phyloP scores from a whole-genome alignment of 1,140 invertebrate genomes.

The Cyclina sinensis region DNA sequence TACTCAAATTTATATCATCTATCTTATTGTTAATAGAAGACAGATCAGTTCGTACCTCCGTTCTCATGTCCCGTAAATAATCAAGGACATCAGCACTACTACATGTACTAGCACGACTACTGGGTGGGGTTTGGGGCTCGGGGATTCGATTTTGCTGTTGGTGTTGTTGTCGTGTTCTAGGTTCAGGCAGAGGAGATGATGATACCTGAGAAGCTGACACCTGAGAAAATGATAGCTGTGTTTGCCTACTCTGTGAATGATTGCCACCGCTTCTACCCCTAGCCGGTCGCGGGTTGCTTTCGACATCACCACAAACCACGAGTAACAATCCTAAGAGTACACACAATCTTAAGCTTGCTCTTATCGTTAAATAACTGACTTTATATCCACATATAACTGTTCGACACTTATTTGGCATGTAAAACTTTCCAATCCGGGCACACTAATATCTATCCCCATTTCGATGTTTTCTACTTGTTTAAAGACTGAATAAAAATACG shows the following conservation, averaged over 20 bases:
- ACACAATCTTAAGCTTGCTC: conserved; percentile 32
- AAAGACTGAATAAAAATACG: no score
- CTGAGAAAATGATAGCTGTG: conserved; percentile 38
- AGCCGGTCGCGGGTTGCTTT: conserved; percentile 12
- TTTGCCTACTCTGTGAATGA: neutral
- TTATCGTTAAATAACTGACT: conserved; percentile 26
- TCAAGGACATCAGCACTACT: neutral
- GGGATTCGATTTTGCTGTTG: no score
- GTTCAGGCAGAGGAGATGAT: neutral
- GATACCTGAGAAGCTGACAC: neutral
- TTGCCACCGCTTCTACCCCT: neutral
- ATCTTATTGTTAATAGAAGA: conserved; percentile 42
- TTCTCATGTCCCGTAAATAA: conserved; percentile 28
- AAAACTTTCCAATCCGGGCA: conserved; percentile 2
- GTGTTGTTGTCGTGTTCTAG: neutral
- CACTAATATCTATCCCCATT: neutral
- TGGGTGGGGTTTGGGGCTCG: no score
- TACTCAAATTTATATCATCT: neutral
- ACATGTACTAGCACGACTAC: neutral
- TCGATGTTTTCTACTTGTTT: neutral
- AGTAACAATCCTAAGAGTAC: neutral
- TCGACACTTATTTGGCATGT: conserved; percentile 12
- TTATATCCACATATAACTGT: no score
- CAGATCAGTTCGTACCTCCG: conserved; percentile 23
- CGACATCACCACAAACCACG: no score